Base-by-base conservation (phyloP, 2,113 vertebrate species). In the Tragelaphus buxtoni region DNA sequence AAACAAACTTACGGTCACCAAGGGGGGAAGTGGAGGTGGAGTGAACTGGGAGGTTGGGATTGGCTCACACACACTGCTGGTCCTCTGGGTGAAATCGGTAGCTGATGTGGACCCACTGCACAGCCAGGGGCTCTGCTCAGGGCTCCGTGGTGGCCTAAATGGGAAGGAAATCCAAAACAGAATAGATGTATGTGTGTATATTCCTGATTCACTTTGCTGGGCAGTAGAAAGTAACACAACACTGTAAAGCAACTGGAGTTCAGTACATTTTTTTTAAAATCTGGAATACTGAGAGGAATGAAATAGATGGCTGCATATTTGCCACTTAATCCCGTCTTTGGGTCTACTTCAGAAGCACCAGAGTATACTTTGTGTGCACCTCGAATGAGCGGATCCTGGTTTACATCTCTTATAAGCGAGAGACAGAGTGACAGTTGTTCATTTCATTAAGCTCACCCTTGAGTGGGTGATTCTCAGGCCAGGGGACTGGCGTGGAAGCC, bases 51-150 rank as follows among this genome's bases (percentile, higher is more conserved):
- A 10, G n/a, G 2, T 4, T 5, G 63, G 63, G 4, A 4, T 35
- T 69, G 63, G 9, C n/a, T 2, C 22, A 26, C 1, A 2, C 17
- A 1, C 63, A 69, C 63, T 9, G 63, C n/a, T 35, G 18, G 10
- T 4, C 0, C n/a, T 10, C 63, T 35, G 63, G n/a, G 61, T n/a
- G 61, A 9, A n/a, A 17, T 32, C 8, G 7, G 61, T 5, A 10
- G 18, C n/a, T 5, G 18, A 20, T 2, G n/a, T 1, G 9, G 63
- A 22, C n/a, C n/a, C 2, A 4, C 63, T 2, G 2, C 63, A 5
- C 17, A 9, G 2, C 17, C 63, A 22, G 63, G 63, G 4, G 20
- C n/a, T 3, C 63, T 35, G 63, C 63, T 9, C 32, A 9, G 63
- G 9, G 63, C 63, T 65, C n/a, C 0, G n/a, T 5, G 63, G 18